Evolutionary conservation across 2,113 vertebrate species (phyloP).

Genomic region (Cinclus cinclus): DNA sequence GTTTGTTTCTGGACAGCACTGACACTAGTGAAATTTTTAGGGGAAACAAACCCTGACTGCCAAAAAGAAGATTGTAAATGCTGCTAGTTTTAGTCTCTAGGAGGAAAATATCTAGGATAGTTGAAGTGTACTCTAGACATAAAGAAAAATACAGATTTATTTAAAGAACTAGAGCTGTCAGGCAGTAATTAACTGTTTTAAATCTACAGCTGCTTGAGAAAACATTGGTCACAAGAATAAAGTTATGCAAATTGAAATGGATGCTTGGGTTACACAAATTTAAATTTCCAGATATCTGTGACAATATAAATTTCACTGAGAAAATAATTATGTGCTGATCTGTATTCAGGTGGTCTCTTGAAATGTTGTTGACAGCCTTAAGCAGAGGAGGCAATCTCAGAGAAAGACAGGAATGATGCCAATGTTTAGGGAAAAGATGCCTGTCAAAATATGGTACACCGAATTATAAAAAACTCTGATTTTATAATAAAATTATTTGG

Average conservation of each 20-base stretch:
- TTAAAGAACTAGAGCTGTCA: not conserved
- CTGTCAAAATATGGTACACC: not conserved
- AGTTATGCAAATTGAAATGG: slow-evolving; percentile 21
- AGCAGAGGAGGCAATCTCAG: not conserved
- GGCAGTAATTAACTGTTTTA: not conserved
- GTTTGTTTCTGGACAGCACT: not conserved
- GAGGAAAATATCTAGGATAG: not conserved
- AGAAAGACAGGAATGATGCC: not conserved
- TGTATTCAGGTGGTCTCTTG: slow-evolving; percentile 8
- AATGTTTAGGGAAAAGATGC: not conserved
- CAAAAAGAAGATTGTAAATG: not conserved
- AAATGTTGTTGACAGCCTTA: slow-evolving; percentile 1
- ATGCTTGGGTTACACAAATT: not conserved
- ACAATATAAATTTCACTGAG: not conserved
- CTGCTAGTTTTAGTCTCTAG: not conserved
- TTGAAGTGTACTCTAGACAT: not conserved
- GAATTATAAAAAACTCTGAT: not conserved
- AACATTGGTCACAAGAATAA: not conserved
- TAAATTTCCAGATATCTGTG: not conserved
- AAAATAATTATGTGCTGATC: not conserved
- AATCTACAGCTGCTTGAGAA: not conserved
- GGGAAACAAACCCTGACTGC: not conserved
- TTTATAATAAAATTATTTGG: slow-evolving; percentile 8
- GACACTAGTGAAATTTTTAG: not conserved
- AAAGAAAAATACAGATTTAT: not conserved